Evolutionary conservation across 2,797 vertebrate genomes (phyloP).

Genomic region (Catharus ustulatus): DNA sequence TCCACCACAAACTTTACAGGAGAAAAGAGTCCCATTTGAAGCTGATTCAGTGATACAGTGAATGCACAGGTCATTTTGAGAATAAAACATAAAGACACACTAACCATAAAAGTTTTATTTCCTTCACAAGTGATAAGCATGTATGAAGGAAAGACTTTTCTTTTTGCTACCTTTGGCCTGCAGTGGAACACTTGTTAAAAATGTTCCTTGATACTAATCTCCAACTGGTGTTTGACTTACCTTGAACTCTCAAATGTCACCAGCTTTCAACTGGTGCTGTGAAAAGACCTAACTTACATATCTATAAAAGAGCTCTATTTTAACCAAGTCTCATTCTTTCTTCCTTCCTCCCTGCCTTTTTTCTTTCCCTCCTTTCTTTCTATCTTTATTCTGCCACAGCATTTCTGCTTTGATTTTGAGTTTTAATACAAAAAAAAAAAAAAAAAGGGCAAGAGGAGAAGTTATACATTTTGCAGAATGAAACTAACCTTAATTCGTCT

Average conservation of each 20-base stretch:
- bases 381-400: background rate
- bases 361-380: background rate
- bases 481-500: background rate
- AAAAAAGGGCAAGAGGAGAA: background rate
- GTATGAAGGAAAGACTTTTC: constrained; percentile 19
- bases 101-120: constrained; percentile 8
- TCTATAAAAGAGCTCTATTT: constrained; percentile 8
- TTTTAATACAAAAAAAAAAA: background rate
- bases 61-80: background rate
- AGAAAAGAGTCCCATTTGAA: constrained; percentile 31
- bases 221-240: constrained; percentile 39
- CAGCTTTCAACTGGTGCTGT: background rate
- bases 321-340: background rate
- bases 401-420: background rate
- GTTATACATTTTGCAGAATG: background rate
- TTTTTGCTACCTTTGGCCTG: background rate
- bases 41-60: background rate
- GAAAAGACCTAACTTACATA: constrained; percentile 28
- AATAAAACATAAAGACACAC: background rate
- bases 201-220: constrained; percentile 16
- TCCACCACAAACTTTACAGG: background rate
- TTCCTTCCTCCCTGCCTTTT: background rate
- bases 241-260: constrained; percentile 47
- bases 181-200: constrained; percentile 15
- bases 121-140: constrained; percentile 15